Percentiles rank a stretch among this genome's conserved stretches.
phyloP scores from a whole-genome alignment of 1,140 invertebrate species.

The Drosophila nebulosa region DNA sequence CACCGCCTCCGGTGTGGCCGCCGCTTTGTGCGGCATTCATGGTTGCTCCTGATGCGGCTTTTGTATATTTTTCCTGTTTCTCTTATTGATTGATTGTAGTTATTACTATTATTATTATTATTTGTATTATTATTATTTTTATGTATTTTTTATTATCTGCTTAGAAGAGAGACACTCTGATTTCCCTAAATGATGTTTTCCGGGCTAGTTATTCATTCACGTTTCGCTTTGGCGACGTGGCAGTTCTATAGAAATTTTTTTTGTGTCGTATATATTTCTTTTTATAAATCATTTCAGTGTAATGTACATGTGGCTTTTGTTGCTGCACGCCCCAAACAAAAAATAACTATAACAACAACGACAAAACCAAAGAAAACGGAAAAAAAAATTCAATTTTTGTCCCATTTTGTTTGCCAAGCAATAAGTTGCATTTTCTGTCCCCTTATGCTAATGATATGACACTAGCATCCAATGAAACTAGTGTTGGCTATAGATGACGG shows the following conservation, averaged over 20 bases:
- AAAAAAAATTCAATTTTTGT: neutral
- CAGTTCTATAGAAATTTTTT: neutral
- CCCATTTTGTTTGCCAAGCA: constrained; percentile 16
- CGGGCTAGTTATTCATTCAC: neutral
- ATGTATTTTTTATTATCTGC: neutral
- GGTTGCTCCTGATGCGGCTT: constrained; percentile 20
- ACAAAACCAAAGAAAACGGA: neutral
- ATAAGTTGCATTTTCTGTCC: constrained; percentile 18
- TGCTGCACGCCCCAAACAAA: neutral
- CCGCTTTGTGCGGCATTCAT: constrained; percentile 82
- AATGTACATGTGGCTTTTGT: neutral
- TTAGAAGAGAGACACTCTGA: neutral
- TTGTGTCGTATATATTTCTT: neutral
- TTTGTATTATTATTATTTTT: neutral
- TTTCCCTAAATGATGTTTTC: neutral
- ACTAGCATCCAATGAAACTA: neutral
- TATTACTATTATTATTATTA: constrained; percentile 5
- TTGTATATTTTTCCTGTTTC: neutral
- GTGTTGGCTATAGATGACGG: too few species aligned
- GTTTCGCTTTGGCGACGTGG: neutral
- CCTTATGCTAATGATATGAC: constrained; percentile 39
- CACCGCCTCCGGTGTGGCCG: constrained; percentile 78
- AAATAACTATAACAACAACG: neutral
- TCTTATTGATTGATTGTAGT: constrained; percentile 8
- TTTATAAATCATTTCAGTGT: neutral